Base-by-base conservation (phyloP, 2,113 vertebrate genomes). In the Pardalotus punctatus region DNA sequence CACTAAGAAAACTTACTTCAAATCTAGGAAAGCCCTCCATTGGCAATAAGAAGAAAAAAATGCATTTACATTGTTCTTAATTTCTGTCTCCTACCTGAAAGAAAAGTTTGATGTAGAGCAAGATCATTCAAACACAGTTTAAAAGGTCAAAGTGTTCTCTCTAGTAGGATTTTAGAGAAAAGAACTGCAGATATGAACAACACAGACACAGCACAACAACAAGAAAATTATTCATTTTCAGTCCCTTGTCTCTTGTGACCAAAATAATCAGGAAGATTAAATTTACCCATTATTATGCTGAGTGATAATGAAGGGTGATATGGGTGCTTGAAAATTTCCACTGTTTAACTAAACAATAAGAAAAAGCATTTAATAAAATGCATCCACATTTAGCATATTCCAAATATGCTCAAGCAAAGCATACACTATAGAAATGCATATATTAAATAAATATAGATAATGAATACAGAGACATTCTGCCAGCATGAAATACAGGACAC, bases 31-130 rank as follows among this genome's bases (percentile, higher is more conserved):
- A 97, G 92, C 81, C 96, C 90, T 97, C 91, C 36, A 67, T 17
- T 97, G 88, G 96, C 96, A 97, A 43, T 91, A 97, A 94, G 85
- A 91, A 90, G 53, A 96, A 89, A 98, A 98, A 97, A 97, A 72
- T 93, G 91, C 94, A 96, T 88, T 96, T 97, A 96, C 79, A 62
- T 86, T 91, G 91, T 94, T 96, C 67, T 64, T 95, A 71, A 95
- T 97, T 97, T 97, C 95, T 97, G 86, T 53, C 94, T 94, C 61
- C 60, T 91, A 92, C 77, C 96, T 95, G 86, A 95, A 97, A 94
- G 93, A 71, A 65, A 97, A 95, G 95, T 90, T 64, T 67, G 35
- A 69, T 78, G 70, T 62, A 94, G 82, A 97, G 74, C 92, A 91
- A 95, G 69, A 92, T 70, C 83, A 86, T 93, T 88, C 90, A 74